Percentiles rank a stretch among this genome's conserved stretches.
Conservation (phyloP, 2,113 vertebrate species). For the Siniperca chuatsi region DNA sequence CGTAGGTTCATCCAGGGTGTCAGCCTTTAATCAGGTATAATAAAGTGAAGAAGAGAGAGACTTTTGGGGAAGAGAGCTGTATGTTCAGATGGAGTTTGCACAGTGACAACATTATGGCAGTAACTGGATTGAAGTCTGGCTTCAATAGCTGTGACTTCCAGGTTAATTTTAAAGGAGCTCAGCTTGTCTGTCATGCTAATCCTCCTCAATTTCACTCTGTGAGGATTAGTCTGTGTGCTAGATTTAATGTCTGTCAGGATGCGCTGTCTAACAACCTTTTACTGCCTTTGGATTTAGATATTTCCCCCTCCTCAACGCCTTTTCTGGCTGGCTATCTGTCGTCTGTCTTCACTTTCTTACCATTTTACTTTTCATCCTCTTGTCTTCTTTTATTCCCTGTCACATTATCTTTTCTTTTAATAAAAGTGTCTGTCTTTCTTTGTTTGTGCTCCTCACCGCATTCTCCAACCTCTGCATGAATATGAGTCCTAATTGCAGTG, state of each 20-base stretch:
- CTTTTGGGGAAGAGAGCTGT: background rate
- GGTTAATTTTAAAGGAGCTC: constrained; percentile 23
- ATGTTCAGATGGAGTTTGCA: background rate
- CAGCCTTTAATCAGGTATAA: background rate
- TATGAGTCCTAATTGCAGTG: background rate
- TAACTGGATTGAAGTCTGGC: constrained; percentile 17
- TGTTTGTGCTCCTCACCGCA: background rate
- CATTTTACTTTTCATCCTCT: background rate
- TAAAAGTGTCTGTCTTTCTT: background rate
- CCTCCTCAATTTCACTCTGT: constrained; percentile 27
- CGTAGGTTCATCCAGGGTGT: background rate
- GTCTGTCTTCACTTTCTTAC: background rate
- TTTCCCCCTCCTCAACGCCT: background rate
- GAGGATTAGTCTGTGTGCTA: constrained; percentile 29
- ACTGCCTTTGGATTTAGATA: constrained; percentile 10
- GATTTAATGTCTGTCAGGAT: constrained; percentile 1
- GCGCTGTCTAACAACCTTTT: constrained; percentile 1
- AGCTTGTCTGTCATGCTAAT: constrained; percentile 4
- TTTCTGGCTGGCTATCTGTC: background rate
- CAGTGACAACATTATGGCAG: background rate
- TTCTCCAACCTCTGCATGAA: background rate
- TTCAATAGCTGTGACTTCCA: constrained; percentile 14
- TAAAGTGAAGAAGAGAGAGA: background rate
- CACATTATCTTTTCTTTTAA: background rate
- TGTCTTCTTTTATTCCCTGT: constrained; percentile 3